phyloP scores from a whole-genome alignment of 30 jellyfish, hydroid and myxozoan species.

The Nemopilema nomurai region DNA sequence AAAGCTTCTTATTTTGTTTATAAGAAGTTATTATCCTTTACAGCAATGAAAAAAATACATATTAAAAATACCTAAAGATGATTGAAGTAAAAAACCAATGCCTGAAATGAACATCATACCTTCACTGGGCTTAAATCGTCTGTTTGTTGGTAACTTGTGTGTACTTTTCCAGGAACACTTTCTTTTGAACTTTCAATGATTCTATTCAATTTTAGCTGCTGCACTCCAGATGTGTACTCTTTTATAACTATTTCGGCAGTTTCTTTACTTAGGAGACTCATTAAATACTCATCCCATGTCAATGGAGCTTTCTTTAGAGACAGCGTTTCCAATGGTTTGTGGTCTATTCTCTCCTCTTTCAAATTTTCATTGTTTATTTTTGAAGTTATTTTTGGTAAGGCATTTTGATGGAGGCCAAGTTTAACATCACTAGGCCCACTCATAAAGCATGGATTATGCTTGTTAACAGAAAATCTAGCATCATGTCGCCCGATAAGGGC shows the following conservation, averaged over 20 bases:
- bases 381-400: constrained; percentile 19
- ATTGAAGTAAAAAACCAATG: too few species aligned
- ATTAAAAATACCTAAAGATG: too few species aligned
- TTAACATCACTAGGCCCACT: background rate
- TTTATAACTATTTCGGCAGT: constrained; percentile 79
- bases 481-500: constrained; percentile 63
- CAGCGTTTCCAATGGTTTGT: background rate
- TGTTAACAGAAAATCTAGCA: constrained; percentile 45
- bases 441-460: constrained; percentile 69
- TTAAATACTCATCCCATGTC: constrained; percentile 82
- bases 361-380: background rate
- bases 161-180: background rate
- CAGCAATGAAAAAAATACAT: too few species aligned
- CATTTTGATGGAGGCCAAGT: constrained; percentile 1
- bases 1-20: too few species aligned
- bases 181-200: background rate
- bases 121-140: background rate
- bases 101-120: background rate
- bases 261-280: constrained; percentile 72
- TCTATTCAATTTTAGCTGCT: constrained; percentile 31
- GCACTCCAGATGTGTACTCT: constrained; percentile 63
- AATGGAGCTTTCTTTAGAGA: background rate
- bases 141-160: background rate
- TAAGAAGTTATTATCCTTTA: too few species aligned
- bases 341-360: background rate